Evolutionary conservation across 2,113 vertebrate genomes (phyloP), one percentile per base, ranked within the genome.

Genomic region (Tupaia tana): DNA sequence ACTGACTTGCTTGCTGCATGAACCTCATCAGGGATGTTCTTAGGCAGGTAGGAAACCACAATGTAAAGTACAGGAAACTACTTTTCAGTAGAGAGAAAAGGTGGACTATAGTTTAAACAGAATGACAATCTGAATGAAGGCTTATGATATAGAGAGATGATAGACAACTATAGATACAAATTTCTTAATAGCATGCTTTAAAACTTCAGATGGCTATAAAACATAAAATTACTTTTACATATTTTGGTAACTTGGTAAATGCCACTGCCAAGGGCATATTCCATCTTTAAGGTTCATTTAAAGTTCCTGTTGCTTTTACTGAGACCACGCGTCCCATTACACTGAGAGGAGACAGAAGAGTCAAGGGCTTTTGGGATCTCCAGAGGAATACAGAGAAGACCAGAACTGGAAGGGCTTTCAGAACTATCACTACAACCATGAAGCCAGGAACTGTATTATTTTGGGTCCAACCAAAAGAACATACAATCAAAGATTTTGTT

Each of bases 141-240:
- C 19, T 11, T 2, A 1, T 54, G 11, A 25, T 9, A 25, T 11
- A n/a, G 6, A 56, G 13, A n/a, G 0, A 29, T 29, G 25, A 22
- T 5, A 14, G 8, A 61, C 6, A 14, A 7, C 0, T 22, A 7
- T 10, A 19, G 7, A 22, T 18, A 56, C 1, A 34, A 29, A 29
- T 58, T 18, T 34, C 74, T 73, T 2, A 22, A 89, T 12, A 61
- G 6, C 11, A 67, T 64, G 31, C 19, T 81, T 94, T 74, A 25
- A 88, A 61, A 84, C 27, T 77, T 84, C 66, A 58, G 15, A 22
- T 78, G 22, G 5, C 29, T 71, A 0, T 66, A 56, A 54, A 78
- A 83, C 15, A 52, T 87, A 14, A 73, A 78, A 61, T n/a, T 80
- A 22, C 3, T 61, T 13, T 73, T 77, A 73, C 66, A 22, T 27